A percentile compares a stretch with the other conserved stretches of the same genome.
Conservation (phyloP, 2,888 invertebrate genomes). For the Cantharis lateralis region DNA sequence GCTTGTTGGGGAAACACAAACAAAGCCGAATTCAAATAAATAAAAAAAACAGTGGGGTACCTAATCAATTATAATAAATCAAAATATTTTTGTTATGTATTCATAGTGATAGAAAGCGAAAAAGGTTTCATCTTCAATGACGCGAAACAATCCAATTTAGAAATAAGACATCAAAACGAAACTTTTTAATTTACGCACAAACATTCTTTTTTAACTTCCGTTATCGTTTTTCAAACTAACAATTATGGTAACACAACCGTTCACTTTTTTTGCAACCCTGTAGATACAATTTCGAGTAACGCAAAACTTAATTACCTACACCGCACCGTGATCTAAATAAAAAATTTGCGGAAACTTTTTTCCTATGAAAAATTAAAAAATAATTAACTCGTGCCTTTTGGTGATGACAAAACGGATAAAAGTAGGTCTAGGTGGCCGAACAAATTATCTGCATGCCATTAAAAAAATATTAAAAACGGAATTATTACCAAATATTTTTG, state of each 20-base stretch:
- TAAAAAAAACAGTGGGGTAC: not conserved
- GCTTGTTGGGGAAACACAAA: not conserved
- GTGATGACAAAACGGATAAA: not conserved
- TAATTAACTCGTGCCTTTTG: not conserved
- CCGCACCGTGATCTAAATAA: not conserved
- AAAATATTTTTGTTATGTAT: not conserved
- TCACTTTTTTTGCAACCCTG: not conserved
- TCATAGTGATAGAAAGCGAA: not conserved
- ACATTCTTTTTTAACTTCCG: not conserved
- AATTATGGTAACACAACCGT: not conserved
- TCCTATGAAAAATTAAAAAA: not conserved
- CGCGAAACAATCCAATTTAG: not conserved
- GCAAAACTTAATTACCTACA: not conserved
- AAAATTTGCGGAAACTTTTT: not conserved
- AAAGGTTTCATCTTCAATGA: not conserved
- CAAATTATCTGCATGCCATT: not conserved
- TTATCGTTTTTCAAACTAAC: not conserved
- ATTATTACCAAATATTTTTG: not conserved
- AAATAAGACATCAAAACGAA: not conserved
- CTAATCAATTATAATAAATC: not conserved
- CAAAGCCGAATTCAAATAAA: not conserved
- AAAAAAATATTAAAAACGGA: not conserved
- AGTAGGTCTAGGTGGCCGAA: not conserved
- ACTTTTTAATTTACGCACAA: not conserved
- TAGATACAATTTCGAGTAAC: not conserved